These are phyloP conservation scores for Rhodophaea formosa DNA, from an alignment of 2,888 invertebrate species.

Conservation along the genomic window DNA sequence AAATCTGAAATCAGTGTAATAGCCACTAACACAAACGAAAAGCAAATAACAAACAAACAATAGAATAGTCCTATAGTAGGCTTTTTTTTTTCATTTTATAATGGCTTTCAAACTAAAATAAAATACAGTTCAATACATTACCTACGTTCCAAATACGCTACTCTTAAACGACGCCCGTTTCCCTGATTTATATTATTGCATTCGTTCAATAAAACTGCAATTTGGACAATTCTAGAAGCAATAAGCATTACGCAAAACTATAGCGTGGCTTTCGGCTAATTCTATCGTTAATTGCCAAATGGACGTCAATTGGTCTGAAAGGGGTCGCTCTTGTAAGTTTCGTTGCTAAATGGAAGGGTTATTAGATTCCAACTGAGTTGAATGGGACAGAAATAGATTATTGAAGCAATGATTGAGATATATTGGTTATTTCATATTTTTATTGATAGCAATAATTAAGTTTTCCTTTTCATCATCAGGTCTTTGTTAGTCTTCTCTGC, in stretches of 20 bases:
- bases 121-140: constrained; percentile 6
- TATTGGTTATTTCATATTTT: too few species aligned
- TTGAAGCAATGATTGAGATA: background rate
- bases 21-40: too few species aligned
- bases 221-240: constrained; percentile 24
- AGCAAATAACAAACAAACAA: too few species aligned
- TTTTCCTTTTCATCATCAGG: too few species aligned
- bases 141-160: background rate
- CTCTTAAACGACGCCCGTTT: constrained; percentile 6
- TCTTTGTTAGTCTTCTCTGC: too few species aligned
- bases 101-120: background rate
- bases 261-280: constrained; percentile 7
- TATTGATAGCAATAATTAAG: too few species aligned
- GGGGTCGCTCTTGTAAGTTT: constrained; percentile 10
- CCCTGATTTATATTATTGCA: constrained; percentile 22
- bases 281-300: constrained; percentile 9
- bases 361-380: constrained; percentile 4
- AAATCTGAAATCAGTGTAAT: too few species aligned
- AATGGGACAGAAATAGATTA: background rate
- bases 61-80: too few species aligned
- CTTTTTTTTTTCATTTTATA: too few species aligned
- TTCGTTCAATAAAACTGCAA: constrained; percentile 24
- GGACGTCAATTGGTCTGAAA: constrained; percentile 8
- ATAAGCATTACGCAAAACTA: constrained; percentile 24
- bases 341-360: constrained; percentile 1